A percentile compares a stretch with the other conserved stretches of the same genome.
phyloP scores from a whole-genome alignment of 2,113 vertebrate species.

The Notechis scutatus region DNA sequence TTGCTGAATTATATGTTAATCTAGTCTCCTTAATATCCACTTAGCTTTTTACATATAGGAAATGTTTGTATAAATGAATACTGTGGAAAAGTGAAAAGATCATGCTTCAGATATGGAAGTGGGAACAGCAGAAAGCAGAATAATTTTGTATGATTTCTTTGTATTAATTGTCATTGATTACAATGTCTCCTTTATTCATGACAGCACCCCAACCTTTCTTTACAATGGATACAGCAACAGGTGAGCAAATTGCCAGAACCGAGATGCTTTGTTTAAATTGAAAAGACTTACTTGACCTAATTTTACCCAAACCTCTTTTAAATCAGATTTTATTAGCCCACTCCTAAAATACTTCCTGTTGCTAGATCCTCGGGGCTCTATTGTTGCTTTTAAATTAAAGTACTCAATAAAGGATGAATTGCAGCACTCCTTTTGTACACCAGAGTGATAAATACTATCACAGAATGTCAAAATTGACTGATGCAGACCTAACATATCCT shows the following conservation, averaged over 20 bases:
- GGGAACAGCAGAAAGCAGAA: constrained; percentile 64
- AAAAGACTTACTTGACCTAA: constrained; percentile 71
- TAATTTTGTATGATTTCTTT: constrained; percentile 59
- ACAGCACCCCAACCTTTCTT: constrained; percentile 63
- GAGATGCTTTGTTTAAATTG: constrained; percentile 68
- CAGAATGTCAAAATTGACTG: constrained; percentile 60
- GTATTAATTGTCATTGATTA: constrained; percentile 69
- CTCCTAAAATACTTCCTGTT: constrained; percentile 65
- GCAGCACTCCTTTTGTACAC: constrained; percentile 56
- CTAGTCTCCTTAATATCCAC: constrained; percentile 47
- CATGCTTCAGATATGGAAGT: constrained; percentile 61
- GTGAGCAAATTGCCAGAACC: constrained; percentile 69
- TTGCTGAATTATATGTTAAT: constrained; percentile 7
- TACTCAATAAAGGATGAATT: constrained; percentile 63
- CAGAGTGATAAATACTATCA: constrained; percentile 61
- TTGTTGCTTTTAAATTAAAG: constrained; percentile 69
- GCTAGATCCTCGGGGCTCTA: constrained; percentile 64
- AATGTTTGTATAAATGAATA: constrained; percentile 63
- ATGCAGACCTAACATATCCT: constrained; percentile 48
- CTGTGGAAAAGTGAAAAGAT: constrained; percentile 64
- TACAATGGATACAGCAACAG: constrained; percentile 65
- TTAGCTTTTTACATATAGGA: constrained; percentile 55
- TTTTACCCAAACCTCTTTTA: constrained; percentile 69
- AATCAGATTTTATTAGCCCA: constrained; percentile 70
- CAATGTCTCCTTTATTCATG: constrained; percentile 65